phyloP scores from a whole-genome alignment of 2,888 invertebrate genomes.

The Patella depressa region DNA sequence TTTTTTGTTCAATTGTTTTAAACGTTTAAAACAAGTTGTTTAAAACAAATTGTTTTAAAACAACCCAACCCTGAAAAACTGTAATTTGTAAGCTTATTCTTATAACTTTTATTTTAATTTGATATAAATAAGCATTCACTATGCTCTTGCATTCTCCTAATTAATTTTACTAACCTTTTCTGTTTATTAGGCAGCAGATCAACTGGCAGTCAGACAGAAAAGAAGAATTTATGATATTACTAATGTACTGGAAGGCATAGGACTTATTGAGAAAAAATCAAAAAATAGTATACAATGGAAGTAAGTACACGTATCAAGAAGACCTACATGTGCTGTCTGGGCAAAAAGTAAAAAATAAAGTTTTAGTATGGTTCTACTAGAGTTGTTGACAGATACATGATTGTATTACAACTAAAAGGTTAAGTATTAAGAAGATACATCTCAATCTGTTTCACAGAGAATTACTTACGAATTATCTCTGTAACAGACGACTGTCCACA shows the following conservation, averaged over 20 bases:
- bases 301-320: conserved; percentile 77
- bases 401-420: background rate
- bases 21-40: too few species aligned
- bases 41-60: too few species aligned
- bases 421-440: too few species aligned
- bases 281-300: conserved; percentile 97
- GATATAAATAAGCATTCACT: too few species aligned
- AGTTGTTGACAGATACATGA: background rate
- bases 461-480: too few species aligned
- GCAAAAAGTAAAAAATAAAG: background rate
- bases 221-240: conserved; percentile 94
- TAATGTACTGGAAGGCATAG: conserved; percentile 93
- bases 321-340: background rate
- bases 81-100: too few species aligned
- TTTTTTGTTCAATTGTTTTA: too few species aligned
- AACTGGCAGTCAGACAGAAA: conserved; percentile 88
- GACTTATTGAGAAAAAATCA: conserved; percentile 91
- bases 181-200: conserved; percentile 85
- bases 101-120: too few species aligned
- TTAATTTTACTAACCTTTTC: background rate
- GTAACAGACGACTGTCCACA: too few species aligned
- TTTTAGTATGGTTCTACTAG: background rate
- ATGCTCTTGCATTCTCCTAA: background rate
- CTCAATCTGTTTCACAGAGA: too few species aligned
- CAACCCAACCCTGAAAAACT: too few species aligned